These are phyloP conservation scores for Gasterosteus aculeatus DNA, from an alignment of 2,113 vertebrate species.

Conservation along the genomic window DNA sequence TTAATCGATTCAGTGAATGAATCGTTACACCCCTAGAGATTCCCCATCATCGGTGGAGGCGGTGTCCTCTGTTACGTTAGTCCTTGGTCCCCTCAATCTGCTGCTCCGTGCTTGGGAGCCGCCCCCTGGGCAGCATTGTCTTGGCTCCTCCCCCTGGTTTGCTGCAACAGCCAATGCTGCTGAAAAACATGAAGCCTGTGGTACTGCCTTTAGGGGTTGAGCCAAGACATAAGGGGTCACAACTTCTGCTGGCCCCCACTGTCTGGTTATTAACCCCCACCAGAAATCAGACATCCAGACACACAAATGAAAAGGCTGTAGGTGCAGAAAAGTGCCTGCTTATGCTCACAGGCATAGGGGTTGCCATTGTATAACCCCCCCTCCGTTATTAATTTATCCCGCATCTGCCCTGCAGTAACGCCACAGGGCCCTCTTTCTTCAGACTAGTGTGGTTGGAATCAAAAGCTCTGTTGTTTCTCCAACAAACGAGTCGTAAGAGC, in stretches of 20 bases:
- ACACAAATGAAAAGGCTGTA: slow-evolving; percentile 21
- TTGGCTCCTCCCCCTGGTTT: too few species aligned
- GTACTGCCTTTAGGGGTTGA: neutral
- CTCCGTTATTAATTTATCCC: slow-evolving; percentile 21
- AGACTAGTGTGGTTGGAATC: neutral
- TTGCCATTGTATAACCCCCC: slow-evolving; percentile 10
- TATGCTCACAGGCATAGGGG: slow-evolving; percentile 9
- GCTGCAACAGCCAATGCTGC: neutral
- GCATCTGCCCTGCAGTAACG: slow-evolving; percentile 27
- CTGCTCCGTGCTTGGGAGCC: too few species aligned
- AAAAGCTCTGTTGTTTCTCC: slow-evolving; percentile 34
- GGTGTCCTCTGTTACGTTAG: too few species aligned
- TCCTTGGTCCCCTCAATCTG: too few species aligned
- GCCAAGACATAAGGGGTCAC: slow-evolving; percentile 13
- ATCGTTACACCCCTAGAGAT: too few species aligned
- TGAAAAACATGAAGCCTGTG: neutral
- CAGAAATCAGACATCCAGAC: neutral
- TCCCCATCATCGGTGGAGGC: too few species aligned
- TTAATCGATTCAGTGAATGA: too few species aligned
- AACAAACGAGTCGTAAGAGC: neutral
- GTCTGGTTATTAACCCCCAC: slow-evolving; percentile 32
- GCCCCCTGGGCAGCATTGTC: too few species aligned
- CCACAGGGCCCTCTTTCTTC: slow-evolving; percentile 43
- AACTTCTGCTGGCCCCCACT: slow-evolving; percentile 6
- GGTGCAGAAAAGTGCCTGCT: slow-evolving; percentile 29